Base-by-base conservation (phyloP, 1,140 invertebrate genomes). In the Aricia agestis region DNA sequence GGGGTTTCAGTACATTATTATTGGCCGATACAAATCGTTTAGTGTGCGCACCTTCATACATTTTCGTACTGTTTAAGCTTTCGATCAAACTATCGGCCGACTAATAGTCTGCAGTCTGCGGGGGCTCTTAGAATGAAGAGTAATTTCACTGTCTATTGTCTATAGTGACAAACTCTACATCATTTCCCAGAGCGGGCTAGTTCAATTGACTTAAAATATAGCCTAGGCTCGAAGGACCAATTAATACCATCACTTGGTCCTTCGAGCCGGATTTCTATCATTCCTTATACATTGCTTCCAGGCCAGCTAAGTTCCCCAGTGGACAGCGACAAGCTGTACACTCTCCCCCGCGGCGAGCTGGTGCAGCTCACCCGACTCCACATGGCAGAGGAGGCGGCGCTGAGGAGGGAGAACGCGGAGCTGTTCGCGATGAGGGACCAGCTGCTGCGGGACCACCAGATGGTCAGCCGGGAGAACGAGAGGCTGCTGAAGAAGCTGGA, bases 391-490 rank as follows among this genome's bases (percentile, higher is more conserved):
- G 98, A 98, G 87, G 95, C 97, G 77, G 95, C 96, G 0, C 84
- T 99, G 10, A 93, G 97, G 68, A 94, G 94, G 58, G 97, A 98
- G 88, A 98, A 98, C 86, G 93, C 95, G 15, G 97, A 98, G 73
- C 91, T 98, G 18, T 97, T 97, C 83, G 92, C 93, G 2, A 94
- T 95, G 0, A 92, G 96, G 68, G 97, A 98, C 78, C 93, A 95
- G 58, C 92, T 98, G 31, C 93, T 97, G 65, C 89, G 97, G 57
- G 98, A 99, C 83, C 97, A 98, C 81, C 97, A 98, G 85, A 85
- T 97, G 6, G 95, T 98, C 11, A 97, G 96, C 80, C 92, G 96
- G 71, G 97, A 99, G 85, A 98, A 98, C 82, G 98, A 98, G 86
- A 91, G 96, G 31, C 91, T 99, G 18, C 86, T 97, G 17, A 96